Percentiles rank a stretch among this genome's conserved stretches.
These are phyloP conservation scores for Arrhopalites spinosus DNA, from an alignment of 2,888 invertebrate genomes.

Conservation along the genomic window DNA sequence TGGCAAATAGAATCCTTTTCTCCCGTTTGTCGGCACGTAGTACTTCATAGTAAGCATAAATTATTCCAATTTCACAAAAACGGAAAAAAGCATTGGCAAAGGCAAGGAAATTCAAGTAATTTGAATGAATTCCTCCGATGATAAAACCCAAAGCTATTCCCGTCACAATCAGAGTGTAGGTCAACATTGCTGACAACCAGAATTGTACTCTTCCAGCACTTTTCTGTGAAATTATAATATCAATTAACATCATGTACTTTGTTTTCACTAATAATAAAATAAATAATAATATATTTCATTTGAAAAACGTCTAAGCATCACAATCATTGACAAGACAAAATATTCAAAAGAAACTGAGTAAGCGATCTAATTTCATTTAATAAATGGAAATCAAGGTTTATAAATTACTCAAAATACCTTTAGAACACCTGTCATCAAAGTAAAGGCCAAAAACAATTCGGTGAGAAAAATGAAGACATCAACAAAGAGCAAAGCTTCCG, in stretches of 20 bases:
- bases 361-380: no score
- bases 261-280: no score
- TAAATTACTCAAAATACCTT: not conserved
- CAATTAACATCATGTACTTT: no score
- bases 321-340: no score
- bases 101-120: not conserved
- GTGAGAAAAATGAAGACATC: conserved; percentile 4
- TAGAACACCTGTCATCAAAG: conserved; percentile 2
- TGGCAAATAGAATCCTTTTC: not conserved
- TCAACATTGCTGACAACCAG: conserved; percentile 27
- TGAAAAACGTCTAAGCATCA: no score
- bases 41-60: conserved; percentile 21
- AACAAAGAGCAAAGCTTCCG: not conserved
- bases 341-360: no score
- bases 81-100: conserved; percentile 20
- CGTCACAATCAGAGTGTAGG: conserved; percentile 23
- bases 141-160: conserved; percentile 27
- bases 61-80: conserved; percentile 21
- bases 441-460: conserved; percentile 6
- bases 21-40: not conserved
- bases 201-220: not conserved
- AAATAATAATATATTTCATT: no score
- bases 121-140: conserved; percentile 20
- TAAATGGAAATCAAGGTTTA: no score
- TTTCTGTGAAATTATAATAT: not conserved